A percentile compares a stretch with the other conserved stretches of the same genome.
These are phyloP conservation scores for Aythya baeri DNA, from an alignment of 2,113 vertebrate species.

Conservation along the genomic window DNA sequence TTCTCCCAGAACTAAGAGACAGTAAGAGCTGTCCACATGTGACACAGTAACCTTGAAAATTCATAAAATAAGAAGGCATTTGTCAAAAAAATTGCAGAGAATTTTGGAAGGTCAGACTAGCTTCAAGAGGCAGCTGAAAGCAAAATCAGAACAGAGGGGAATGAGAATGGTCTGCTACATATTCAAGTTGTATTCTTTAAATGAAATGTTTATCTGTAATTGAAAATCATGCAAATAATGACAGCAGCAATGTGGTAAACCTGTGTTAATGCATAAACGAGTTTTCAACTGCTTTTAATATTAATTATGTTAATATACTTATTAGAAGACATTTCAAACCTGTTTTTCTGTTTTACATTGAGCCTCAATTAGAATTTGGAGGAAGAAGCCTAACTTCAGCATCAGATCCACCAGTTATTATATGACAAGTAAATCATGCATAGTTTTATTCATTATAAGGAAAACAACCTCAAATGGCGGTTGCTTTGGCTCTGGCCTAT, in stretches of 20 bases:
- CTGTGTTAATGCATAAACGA: slow-evolving; percentile 38
- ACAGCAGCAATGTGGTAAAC: slow-evolving; percentile 27
- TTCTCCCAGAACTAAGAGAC: background rate
- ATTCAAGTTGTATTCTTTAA: slow-evolving; percentile 18
- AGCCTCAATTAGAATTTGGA: background rate
- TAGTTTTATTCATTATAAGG: background rate
- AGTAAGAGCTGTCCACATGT: background rate
- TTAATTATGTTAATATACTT: slow-evolving; percentile 14
- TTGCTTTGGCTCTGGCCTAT: background rate
- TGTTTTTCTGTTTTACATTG: slow-evolving; percentile 42
- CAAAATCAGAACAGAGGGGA: background rate
- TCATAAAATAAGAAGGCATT: background rate
- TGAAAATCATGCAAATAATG: slow-evolving; percentile 54
- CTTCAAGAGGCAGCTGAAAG: background rate
- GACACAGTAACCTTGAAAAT: slow-evolving; percentile 26
- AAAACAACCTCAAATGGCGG: background rate
- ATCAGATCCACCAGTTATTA: background rate
- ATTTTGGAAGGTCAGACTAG: background rate
- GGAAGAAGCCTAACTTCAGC: slow-evolving; percentile 2
- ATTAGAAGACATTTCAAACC: slow-evolving; percentile 34
- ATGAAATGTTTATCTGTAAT: slow-evolving; percentile 32
- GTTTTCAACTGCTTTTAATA: slow-evolving; percentile 58
- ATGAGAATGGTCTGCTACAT: background rate
- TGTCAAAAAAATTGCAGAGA: background rate
- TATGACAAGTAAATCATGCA: background rate